Evolutionary conservation across 2,797 vertebrate genomes (phyloP), one percentile per base, ranked within the genome.

Genomic region (Enteromius fasciolatus): DNA sequence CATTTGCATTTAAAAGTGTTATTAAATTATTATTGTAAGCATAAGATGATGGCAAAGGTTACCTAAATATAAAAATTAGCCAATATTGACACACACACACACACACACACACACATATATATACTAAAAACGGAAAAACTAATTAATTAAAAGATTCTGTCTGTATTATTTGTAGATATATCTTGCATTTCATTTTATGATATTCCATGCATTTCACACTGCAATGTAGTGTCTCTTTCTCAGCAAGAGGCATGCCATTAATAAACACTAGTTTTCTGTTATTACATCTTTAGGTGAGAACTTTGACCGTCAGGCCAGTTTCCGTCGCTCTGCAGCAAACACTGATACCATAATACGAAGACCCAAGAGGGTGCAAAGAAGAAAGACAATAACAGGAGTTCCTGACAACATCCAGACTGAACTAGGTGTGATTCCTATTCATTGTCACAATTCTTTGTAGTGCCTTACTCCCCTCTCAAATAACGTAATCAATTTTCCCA

Each of bases 281-380:
- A 20, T 69, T 57, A 50, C 14, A 50, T 64, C 39, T 59, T 82
- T 90, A 99, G 98, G 98, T 87, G 96, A 97, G 94, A 97, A 95
- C 93, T 99, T 99, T 88, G 97, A 99, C 91, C 97, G 97, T 78
- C 98, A 99, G 88, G 97, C 98, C 91, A 97, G 95, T 94, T 95
- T 97, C 89, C 95, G 96, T 86, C 96, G 95, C 90, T 96, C 94
- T 83, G 89, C 94, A 88, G 96, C 96, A 90, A 96, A 96, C 91
- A 92, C 92, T 61, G 97, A 98, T 91, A 97, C 95, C 73, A 91
- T 96, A 89, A 92, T 95, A 91, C 95, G 94, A 88, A 94, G 94
- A 88, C 94, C 96, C 85, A 96, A 95, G 87, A 96, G 95, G 93
- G 94, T 97, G 92, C 97, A 91, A 94, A 95, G 96, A 92, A 94